Evolutionary conservation across 2,888 invertebrate species (phyloP), one percentile per base, ranked within the genome.

Genomic region (Cheilosia vernalis): DNA sequence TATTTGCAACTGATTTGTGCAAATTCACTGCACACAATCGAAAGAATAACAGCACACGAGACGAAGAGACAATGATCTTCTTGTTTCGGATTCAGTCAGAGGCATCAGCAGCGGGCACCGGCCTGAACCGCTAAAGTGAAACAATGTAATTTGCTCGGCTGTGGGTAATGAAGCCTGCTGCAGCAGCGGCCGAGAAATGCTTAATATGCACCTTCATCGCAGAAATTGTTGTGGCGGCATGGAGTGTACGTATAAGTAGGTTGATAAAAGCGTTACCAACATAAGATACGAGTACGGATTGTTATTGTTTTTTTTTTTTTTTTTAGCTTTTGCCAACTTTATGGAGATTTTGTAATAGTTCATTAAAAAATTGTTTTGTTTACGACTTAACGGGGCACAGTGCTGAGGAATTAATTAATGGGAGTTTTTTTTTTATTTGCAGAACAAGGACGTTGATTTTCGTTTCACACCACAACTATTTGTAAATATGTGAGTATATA

Each of bases 401-500:
- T 79, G 69, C 9, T 37, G 42, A 47, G 60, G 49, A 80, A 76
- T 76, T 84, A 84, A 84, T 84, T 84, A 84, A 66, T 74, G 40
- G 6, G 44, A 30, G n/a, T 17, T 64, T 44, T 78, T 30, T 30
- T 17, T 47, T 69, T 63, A 37, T 30, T 84, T 84, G 7, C 84
- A 84, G 80, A 84, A 84, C 80, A 84, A 80, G 84, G 84, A 84
- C 84, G 84, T 76, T 79, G 58, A 47, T 70, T 78, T 58, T 44
- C 53, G 27, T 61, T 84, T 76, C 64, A 61, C 47, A 74, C 74
- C 66, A 66, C 64, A 79, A 40, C 42, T 60, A 60, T 79, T 84
- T 60, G 55, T 76, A 55, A 80, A 76, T 60, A 70, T 79, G 84
- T 84, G 66, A 84, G 80, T 76, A 74, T 53, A 24, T 44, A 19